Base-by-base conservation (phyloP, 2,797 vertebrate species). In the Peromyscus attwateri region DNA sequence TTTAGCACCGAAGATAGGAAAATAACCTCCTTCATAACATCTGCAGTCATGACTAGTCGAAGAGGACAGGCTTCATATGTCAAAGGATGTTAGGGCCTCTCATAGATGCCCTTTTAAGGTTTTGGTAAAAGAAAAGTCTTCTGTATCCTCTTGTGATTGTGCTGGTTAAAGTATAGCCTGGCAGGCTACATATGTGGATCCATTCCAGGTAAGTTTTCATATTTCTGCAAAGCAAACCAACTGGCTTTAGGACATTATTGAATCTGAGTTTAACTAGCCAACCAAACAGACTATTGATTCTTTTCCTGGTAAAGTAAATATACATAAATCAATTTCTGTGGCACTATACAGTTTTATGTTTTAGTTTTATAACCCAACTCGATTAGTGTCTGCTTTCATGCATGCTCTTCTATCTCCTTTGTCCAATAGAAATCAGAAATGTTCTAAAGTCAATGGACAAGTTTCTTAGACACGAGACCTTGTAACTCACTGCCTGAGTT, bases 221-320 rank as follows among this genome's bases (percentile, higher is more conserved):
- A 84, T 91, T 91, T 90, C 37, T 91, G 31, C 27, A 34, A 88
- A 75, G 37, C 5, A 52, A 9, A 11, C 49, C 91, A 21, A 17
- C 13, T 64, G 80, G 21, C 23, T 52, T 60, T 87, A 83, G 3
- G 3, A 31, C 46, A 71, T 87, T 87, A 29, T 19, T 88, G 75
- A 91, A 40, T 79, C 66, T 27, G 60, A 57, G 1, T 95, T 81
- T 93, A 92, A 77, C 79, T 92, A 94, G 23, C 25, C 34, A 91
- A 27, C 31, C 34, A 93, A 81, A 31, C 37, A 79, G 46, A 64
- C 55, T 90, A 14, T 85, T 95, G 37, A 90, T 93, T 95, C 14
- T 73, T 31, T 73, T 92, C 19, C 3, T 3, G 27, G 40, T 90
- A 49, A 96, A 10, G 10, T 80, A 55, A 91, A 0, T 71, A 11